Evolutionary conservation across 2,888 invertebrate genomes (phyloP).

Genomic region (Neocrepidodera transversa): DNA sequence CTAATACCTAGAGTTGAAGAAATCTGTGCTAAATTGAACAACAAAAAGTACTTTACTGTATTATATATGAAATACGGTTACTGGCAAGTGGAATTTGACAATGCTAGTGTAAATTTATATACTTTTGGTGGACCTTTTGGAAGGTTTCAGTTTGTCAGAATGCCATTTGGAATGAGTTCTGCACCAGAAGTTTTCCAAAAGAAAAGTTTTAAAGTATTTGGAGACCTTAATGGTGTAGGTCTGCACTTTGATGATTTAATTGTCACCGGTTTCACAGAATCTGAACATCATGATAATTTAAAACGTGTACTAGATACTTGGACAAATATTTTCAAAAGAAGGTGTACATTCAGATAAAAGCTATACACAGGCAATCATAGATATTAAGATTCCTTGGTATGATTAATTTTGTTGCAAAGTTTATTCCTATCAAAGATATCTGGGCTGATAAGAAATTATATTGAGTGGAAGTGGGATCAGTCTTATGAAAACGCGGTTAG

Average conservation of each 20-base stretch:
- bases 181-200: too few relatives aligned
- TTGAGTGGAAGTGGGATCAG: neutral
- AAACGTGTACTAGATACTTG: slow-evolving; percentile 10
- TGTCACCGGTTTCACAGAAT: slow-evolving; percentile 24
- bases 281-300: slow-evolving; percentile 29
- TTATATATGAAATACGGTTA: slow-evolving; percentile 38
- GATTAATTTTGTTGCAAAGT: too few relatives aligned
- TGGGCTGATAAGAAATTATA: neutral
- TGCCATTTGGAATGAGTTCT: slow-evolving; percentile 33
- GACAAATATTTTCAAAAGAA: slow-evolving; percentile 25
- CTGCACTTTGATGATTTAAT: slow-evolving; percentile 37
- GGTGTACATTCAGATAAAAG: slow-evolving; percentile 23
- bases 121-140: slow-evolving; percentile 34
- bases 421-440: slow-evolving; percentile 21
- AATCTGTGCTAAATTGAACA: slow-evolving; percentile 19
- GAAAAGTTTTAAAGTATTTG: slow-evolving; percentile 38
- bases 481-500: too few relatives aligned
- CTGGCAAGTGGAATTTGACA: slow-evolving; percentile 24
- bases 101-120: slow-evolving; percentile 15
- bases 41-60: slow-evolving; percentile 33
- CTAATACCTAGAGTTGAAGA: slow-evolving; percentile 24
- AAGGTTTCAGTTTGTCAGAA: slow-evolving; percentile 22
- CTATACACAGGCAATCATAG: slow-evolving; percentile 26
- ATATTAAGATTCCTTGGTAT: slow-evolving; percentile 38
- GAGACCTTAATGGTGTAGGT: slow-evolving; percentile 31